Conservation (phyloP, 1,140 invertebrate genomes). For the Brachionus asplanchnoidis region DNA sequence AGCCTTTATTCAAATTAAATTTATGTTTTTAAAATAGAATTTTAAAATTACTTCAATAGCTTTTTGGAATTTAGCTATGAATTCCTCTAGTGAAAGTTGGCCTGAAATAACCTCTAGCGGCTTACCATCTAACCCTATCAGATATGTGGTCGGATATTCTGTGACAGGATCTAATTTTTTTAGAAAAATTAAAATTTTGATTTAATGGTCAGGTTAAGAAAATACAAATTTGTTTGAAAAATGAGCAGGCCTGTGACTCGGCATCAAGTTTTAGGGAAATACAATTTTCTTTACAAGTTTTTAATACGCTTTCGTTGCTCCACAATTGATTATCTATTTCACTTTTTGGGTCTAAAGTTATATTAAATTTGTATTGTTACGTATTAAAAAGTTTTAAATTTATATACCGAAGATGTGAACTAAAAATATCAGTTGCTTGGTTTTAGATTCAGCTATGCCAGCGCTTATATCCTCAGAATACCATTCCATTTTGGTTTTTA, state of each 20-base stretch:
- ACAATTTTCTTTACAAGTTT: constrained; percentile 10
- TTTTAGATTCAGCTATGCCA: constrained; percentile 22
- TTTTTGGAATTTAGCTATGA: background rate
- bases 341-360: background rate
- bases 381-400: background rate
- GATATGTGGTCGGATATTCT: constrained; percentile 5
- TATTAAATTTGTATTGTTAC: background rate
- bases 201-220: background rate
- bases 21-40: background rate
- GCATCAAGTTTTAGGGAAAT: constrained; percentile 5
- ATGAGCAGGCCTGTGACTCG: background rate
- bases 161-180: background rate
- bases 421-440: background rate
- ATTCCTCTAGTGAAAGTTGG: background rate
- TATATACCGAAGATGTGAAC: constrained; percentile 11
- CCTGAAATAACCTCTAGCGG: background rate
- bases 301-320: background rate
- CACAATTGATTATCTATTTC: background rate
- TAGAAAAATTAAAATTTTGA: background rate
- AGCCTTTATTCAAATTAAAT: background rate
- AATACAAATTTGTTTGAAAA: constrained; percentile 38
- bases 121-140: constrained; percentile 15
- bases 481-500: constrained; percentile 37
- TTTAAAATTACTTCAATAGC: constrained; percentile 16
- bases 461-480: background rate